Evolutionary conservation across 2,113 vertebrate genomes (phyloP).

Genomic region (Notarius lentiginosus): DNA sequence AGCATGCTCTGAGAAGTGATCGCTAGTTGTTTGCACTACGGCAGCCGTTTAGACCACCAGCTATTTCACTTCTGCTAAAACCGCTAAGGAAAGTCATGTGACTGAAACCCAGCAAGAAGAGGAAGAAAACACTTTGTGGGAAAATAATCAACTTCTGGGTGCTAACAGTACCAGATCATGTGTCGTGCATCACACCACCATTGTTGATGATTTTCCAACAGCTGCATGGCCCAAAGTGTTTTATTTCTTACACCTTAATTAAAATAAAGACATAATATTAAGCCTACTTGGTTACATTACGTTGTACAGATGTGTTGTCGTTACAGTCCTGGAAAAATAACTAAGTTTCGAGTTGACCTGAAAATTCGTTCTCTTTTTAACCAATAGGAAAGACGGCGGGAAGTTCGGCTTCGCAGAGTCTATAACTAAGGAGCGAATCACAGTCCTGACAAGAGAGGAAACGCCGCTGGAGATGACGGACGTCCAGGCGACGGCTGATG

Average conservation of each 20-base stretch:
- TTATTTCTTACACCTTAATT: neutral
- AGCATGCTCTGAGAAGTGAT: no score
- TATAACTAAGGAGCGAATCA: conserved; percentile 84
- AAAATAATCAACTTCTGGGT: no score
- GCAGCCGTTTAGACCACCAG: no score
- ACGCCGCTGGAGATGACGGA: conserved; percentile 76
- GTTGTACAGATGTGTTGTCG: no score
- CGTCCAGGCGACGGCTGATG: conserved; percentile 74
- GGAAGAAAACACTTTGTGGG: neutral
- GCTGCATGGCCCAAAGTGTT: neutral
- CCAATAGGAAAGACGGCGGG: conserved; percentile 84
- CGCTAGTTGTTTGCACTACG: no score
- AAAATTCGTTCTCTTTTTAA: neutral
- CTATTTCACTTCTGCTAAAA: no score
- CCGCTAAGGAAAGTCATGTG: no score
- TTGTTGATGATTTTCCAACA: neutral
- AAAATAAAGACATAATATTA: neutral
- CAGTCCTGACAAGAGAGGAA: conserved; percentile 82
- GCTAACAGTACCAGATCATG: no score
- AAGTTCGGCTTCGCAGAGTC: conserved; percentile 94
- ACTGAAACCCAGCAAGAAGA: neutral
- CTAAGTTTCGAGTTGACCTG: no score
- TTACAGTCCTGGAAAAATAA: no score
- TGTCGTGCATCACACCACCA: neutral
- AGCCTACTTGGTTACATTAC: neutral